Evolutionary conservation across 37 sponge, comb jelly and placozoan genomes (phyloP).

Genomic region (Mnemiopsis leidyi): DNA sequence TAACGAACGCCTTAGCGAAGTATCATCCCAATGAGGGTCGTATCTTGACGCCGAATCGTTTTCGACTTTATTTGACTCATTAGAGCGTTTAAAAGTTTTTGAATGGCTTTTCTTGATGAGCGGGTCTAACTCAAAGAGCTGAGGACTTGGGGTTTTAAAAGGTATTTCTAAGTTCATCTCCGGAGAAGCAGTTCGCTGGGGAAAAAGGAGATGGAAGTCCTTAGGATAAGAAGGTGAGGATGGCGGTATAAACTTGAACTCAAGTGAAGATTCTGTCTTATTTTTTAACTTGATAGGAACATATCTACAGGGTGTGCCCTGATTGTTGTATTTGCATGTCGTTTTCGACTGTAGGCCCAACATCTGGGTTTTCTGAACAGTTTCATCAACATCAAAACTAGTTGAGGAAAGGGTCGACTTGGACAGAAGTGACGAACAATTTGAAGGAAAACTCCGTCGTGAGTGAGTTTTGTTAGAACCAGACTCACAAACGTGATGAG

Average conservation of each 20-base stretch:
- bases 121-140: background rate
- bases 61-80: background rate
- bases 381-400: background rate
- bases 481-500: background rate
- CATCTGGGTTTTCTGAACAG: background rate
- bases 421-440: background rate
- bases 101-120: background rate
- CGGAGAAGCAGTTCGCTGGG: background rate
- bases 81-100: background rate
- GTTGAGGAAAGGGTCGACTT: background rate
- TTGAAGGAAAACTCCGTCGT: background rate
- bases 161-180: background rate
- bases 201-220: background rate
- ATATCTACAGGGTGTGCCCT: background rate
- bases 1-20: background rate
- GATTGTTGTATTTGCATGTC: background rate
- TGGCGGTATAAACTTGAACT: background rate
- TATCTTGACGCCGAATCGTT: background rate
- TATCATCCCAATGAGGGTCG: background rate
- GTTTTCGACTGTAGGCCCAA: background rate
- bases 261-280: background rate
- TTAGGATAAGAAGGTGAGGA: slow-evolving; percentile 12
- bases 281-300: background rate
- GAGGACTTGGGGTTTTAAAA: background rate
- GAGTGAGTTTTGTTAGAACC: background rate